Evolutionary conservation across 2,888 invertebrate genomes (phyloP).

Genomic region (Oxycera nigricornis): DNA sequence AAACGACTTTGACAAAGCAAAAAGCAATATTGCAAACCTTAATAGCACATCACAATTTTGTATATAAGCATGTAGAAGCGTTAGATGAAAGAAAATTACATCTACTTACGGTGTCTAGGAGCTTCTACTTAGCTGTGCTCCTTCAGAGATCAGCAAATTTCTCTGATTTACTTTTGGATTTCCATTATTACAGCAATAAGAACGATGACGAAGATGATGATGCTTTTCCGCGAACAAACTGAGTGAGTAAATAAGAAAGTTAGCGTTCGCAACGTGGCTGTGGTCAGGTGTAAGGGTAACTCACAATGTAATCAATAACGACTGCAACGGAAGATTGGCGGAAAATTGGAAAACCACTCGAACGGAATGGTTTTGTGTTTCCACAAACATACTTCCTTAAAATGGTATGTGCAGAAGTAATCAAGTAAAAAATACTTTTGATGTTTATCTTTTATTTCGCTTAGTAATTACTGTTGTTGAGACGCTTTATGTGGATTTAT

Average conservation of each 20-base stretch:
- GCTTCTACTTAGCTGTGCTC: constrained; percentile 30
- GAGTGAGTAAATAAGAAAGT: constrained; percentile 32
- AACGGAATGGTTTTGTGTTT: constrained; percentile 29
- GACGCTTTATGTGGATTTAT: too few species aligned
- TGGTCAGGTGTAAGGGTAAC: constrained; percentile 30
- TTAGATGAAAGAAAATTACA: constrained; percentile 45
- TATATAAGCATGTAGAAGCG: constrained; percentile 44
- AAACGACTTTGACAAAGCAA: constrained; percentile 34
- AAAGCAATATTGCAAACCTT: constrained; percentile 37
- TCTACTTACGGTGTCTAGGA: constrained; percentile 27
- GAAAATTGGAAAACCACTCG: constrained; percentile 40
- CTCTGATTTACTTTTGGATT: constrained; percentile 45
- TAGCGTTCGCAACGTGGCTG: constrained; percentile 23
- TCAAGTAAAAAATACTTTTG: constrained; percentile 39
- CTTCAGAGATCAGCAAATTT: constrained; percentile 1
- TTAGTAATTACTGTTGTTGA: constrained; percentile 31
- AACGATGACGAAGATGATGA: constrained; percentile 19
- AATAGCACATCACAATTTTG: constrained; percentile 43
- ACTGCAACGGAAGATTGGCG: constrained; percentile 36
- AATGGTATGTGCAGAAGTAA: constrained; percentile 12
- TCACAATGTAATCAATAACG: constrained; percentile 36
- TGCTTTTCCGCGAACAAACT: constrained; percentile 32
- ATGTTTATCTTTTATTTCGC: constrained; percentile 21
- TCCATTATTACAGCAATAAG: constrained; percentile 11
- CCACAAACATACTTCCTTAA: background rate